These are phyloP conservation scores for Nowickia ferox DNA, from an alignment of 2,888 invertebrate species.

Conservation along the genomic window DNA sequence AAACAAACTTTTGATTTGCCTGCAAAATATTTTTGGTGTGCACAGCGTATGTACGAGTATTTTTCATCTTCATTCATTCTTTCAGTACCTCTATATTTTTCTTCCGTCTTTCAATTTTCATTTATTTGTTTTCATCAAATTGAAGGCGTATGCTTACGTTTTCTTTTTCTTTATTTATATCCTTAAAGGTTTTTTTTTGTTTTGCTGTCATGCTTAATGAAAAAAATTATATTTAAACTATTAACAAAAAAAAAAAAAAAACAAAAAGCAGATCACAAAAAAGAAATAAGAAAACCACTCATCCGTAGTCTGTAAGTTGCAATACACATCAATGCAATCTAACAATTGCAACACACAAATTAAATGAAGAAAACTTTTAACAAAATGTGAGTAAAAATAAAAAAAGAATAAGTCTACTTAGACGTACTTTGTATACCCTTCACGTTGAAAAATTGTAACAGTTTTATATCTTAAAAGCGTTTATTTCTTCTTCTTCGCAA, in stretches of 20 bases:
- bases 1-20: slow-evolving; percentile 71
- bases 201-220: slow-evolving; percentile 35
- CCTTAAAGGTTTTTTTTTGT: neutral
- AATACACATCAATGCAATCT: slow-evolving; percentile 49
- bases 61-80: slow-evolving; percentile 12
- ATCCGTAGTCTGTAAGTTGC: slow-evolving; percentile 37
- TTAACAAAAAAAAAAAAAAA: slow-evolving; percentile 19
- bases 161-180: slow-evolving; percentile 25
- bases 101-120: slow-evolving; percentile 40
- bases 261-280: neutral
- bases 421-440: neutral
- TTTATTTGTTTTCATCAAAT: slow-evolving; percentile 68
- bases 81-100: neutral
- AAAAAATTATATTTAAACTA: slow-evolving; percentile 62
- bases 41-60: neutral
- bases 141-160: slow-evolving; percentile 57
- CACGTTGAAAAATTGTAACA: too few relatives aligned
- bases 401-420: neutral
- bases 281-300: slow-evolving; percentile 47
- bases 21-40: slow-evolving; percentile 47
- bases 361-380: neutral
- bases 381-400: neutral
- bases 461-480: too few relatives aligned
- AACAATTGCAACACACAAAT: slow-evolving; percentile 49
- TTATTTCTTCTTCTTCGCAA: too few relatives aligned